Conservation (phyloP, 2,113 vertebrate genomes). For the Protobothrops flavoviridis region DNA sequence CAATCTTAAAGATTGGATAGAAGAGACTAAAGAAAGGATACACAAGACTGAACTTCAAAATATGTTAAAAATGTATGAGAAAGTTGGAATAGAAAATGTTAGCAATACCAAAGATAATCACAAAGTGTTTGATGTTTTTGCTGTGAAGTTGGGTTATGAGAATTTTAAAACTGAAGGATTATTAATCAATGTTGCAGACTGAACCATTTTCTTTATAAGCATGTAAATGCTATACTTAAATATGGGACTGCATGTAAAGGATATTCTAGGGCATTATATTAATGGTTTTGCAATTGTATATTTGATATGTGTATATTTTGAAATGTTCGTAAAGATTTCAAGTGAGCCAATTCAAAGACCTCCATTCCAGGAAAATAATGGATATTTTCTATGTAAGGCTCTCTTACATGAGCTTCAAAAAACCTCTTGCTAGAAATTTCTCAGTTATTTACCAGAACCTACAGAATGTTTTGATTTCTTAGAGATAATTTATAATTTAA, state of each 20-base stretch:
- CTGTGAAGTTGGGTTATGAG: constrained; percentile 42
- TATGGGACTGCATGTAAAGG: not conserved
- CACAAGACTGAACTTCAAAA: not conserved
- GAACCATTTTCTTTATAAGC: constrained; percentile 11
- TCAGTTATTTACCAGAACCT: too few relatives aligned
- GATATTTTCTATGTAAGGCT: not conserved
- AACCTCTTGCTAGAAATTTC: not conserved
- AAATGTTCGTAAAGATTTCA: not conserved
- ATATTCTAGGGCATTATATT: not conserved
- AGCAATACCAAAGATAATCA: constrained; percentile 25
- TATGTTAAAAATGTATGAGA: constrained; percentile 2
- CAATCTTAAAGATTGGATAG: not conserved
- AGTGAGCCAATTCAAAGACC: constrained; percentile 1
- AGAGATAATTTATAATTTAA: not conserved
- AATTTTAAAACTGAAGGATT: constrained; percentile 32
- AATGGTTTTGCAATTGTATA: not conserved
- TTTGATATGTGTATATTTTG: constrained; percentile 27
- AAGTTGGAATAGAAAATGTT: constrained; percentile 9
- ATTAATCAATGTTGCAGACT: not conserved
- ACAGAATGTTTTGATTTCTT: not conserved
- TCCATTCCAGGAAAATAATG: not conserved
- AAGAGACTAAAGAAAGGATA: not conserved
- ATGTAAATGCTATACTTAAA: not conserved
- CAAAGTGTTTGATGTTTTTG: constrained; percentile 32
- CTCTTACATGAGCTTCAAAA: not conserved